Evolutionary conservation across 2,888 invertebrate species (phyloP).

Genomic region (Lochmaea crataegi): DNA sequence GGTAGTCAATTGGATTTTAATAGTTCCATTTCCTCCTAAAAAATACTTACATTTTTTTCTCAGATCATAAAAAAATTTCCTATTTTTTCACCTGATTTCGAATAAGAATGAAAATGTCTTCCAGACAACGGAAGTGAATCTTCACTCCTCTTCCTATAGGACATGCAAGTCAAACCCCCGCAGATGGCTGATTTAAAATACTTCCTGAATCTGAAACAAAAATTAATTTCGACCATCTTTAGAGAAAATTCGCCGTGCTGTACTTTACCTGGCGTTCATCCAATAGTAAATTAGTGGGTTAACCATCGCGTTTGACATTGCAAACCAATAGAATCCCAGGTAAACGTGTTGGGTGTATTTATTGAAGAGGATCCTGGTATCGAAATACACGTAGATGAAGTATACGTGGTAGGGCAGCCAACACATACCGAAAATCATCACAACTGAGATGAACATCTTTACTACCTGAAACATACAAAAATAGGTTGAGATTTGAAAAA

Average conservation of each 20-base stretch:
- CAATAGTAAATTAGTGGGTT: conserved; percentile 93
- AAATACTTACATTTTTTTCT: background rate
- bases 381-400: conserved; percentile 84
- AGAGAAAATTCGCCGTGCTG: background rate
- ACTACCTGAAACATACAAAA: conserved; percentile 75
- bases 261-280: conserved; percentile 86
- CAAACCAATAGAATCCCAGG: conserved; percentile 88
- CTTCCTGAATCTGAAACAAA: conserved; percentile 72
- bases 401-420: conserved; percentile 91
- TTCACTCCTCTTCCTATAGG: conserved; percentile 25
- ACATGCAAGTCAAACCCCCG: conserved; percentile 66
- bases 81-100: conserved; percentile 48
- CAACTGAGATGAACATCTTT: conserved; percentile 89
- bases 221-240: background rate
- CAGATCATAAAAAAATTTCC: background rate
- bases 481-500: too few relatives aligned
- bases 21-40: conserved; percentile 39
- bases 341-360: conserved; percentile 87
- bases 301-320: conserved; percentile 94
- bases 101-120: conserved; percentile 47
- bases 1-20: conserved; percentile 35
- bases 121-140: conserved; percentile 38
- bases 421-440: conserved; percentile 86
- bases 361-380: conserved; percentile 73
- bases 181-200: conserved; percentile 79